Evolutionary conservation across 2,888 invertebrate genomes (phyloP).

Genomic region (Unio delphinus): DNA sequence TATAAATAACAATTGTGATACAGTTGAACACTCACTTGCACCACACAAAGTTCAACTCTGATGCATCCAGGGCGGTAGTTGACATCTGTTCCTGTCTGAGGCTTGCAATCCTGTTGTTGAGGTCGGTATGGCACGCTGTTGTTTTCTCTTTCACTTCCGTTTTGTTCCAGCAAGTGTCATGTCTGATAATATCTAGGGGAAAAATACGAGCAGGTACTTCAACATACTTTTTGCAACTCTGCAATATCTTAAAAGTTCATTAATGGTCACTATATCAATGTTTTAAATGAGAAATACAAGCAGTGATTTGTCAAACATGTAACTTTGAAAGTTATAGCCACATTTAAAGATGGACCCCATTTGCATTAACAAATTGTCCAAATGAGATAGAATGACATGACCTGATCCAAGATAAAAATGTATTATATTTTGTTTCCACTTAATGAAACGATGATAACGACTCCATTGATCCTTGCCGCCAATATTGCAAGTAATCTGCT

Average conservation of each 20-base stretch:
- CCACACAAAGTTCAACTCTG: not conserved
- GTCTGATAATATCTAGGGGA: conserved; percentile 20
- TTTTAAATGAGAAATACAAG: not conserved
- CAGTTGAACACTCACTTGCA: not conserved
- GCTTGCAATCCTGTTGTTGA: conserved; percentile 10
- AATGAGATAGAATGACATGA: too few relatives aligned
- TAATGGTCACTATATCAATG: not conserved
- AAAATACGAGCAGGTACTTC: not conserved
- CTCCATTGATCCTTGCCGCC: too few relatives aligned
- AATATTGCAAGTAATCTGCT: too few relatives aligned
- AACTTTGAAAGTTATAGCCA: too few relatives aligned
- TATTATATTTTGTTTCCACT: too few relatives aligned
- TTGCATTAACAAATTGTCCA: too few relatives aligned
- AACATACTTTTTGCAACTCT: not conserved
- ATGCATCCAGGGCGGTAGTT: not conserved
- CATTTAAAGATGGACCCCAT: too few relatives aligned
- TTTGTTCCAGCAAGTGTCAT: conserved; percentile 26
- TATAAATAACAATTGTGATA: not conserved
- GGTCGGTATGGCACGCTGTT: conserved; percentile 14
- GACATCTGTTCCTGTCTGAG: conserved; percentile 1
- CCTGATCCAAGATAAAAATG: too few relatives aligned
- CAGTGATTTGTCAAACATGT: too few relatives aligned
- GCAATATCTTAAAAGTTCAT: not conserved
- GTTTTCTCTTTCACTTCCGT: conserved; percentile 16
- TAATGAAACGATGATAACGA: too few relatives aligned